Percentiles rank a stretch among this genome's conserved stretches.
Evolutionary conservation across 2,797 vertebrate genomes (phyloP).

Genomic region (Sciurus carolinensis): DNA sequence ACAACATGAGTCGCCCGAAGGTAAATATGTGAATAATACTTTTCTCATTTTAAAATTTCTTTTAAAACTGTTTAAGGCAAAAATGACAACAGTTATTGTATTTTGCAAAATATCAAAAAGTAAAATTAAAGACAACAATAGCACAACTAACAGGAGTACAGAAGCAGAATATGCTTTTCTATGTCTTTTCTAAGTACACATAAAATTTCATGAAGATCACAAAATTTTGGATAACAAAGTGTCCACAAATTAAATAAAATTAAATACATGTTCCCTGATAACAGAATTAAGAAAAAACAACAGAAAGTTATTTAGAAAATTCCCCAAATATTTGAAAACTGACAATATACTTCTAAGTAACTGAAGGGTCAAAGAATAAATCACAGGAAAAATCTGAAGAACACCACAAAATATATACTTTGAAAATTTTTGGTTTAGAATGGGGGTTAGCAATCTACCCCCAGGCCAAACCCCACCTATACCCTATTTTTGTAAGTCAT

Average conservation of each 20-base stretch:
- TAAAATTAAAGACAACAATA: slow-evolving; percentile 23
- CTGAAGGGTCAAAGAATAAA: neutral
- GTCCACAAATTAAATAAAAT: neutral
- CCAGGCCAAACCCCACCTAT: neutral
- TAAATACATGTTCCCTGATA: slow-evolving; percentile 22
- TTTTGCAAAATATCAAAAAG: neutral
- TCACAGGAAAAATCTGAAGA: neutral
- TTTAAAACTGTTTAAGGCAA: slow-evolving; percentile 22
- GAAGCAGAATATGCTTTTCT: neutral
- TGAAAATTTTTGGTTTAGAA: neutral
- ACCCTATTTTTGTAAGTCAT: neutral
- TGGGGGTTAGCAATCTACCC: neutral
- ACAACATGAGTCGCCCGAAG: neutral
- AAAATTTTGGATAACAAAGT: slow-evolving; percentile 28
- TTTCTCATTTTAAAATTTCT: slow-evolving; percentile 43
- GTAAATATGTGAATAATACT: neutral
- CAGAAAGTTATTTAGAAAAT: slow-evolving; percentile 7
- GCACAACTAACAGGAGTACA: neutral
- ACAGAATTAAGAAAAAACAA: slow-evolving; percentile 17
- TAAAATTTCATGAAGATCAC: neutral
- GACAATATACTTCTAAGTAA: slow-evolving; percentile 47
- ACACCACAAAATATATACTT: neutral
- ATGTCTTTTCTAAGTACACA: neutral
- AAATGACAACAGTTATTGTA: neutral
- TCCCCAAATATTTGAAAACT: slow-evolving; percentile 32